phyloP scores from a whole-genome alignment of 2,888 invertebrate genomes.

The Acrobasis consociella region DNA sequence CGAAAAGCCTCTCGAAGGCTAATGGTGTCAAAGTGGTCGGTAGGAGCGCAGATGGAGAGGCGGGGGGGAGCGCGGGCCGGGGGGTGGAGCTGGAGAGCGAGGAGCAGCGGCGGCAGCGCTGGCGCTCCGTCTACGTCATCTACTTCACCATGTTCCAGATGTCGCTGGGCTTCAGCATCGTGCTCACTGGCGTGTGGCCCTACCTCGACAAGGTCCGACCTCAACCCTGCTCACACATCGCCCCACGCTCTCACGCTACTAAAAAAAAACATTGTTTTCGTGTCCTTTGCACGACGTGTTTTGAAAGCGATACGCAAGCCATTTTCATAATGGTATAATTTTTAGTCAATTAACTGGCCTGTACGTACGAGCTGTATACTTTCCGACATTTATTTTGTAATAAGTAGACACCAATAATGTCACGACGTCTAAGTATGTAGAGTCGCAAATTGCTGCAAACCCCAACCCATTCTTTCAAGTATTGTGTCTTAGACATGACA shows the following conservation, averaged over 20 bases:
- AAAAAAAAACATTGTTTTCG: background rate
- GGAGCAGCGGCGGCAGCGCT: slow-evolving; percentile 86
- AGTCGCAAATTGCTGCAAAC: too few species aligned
- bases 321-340: too few species aligned
- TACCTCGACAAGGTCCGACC: slow-evolving; percentile 89
- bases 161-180: slow-evolving; percentile 93
- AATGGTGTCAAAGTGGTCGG: slow-evolving; percentile 24
- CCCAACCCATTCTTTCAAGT: too few species aligned
- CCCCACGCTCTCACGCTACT: background rate
- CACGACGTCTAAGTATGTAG: too few species aligned
- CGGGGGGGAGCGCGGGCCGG: slow-evolving; percentile 24
- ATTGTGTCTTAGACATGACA: too few species aligned
- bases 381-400: too few species aligned
- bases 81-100: slow-evolving; percentile 83
- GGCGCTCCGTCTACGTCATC: slow-evolving; percentile 90
- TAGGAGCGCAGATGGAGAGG: slow-evolving; percentile 26
- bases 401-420: too few species aligned
- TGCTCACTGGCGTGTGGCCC: slow-evolving; percentile 94
- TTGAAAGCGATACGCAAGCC: too few species aligned
- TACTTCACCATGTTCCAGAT: slow-evolving; percentile 96
- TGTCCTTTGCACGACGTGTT: too few species aligned
- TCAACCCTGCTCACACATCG: background rate
- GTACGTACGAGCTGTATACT: too few species aligned
- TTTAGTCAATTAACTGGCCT: too few species aligned
- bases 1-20: slow-evolving; percentile 17